Evolutionary conservation across 2,113 vertebrate species (phyloP).

Genomic region (Kryptolebias marmoratus): DNA sequence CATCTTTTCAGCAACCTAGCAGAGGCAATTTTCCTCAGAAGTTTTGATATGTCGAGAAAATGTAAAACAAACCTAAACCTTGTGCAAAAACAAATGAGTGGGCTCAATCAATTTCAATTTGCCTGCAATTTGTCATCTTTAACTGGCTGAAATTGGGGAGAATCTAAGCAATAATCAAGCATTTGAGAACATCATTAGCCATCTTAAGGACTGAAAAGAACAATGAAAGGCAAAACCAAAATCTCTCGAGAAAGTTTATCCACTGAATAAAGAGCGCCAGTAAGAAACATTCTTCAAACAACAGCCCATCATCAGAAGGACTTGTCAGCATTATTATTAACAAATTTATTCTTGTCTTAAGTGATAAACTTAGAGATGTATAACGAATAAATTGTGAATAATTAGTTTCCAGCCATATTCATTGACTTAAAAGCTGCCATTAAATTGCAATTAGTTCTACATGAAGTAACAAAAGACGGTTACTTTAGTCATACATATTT

Average conservation of each 20-base stretch:
- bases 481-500: constrained; percentile 75
- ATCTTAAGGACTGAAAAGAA: not conserved
- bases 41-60: too few species aligned
- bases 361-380: constrained; percentile 60
- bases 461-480: constrained; percentile 67
- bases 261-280: not conserved
- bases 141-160: not conserved
- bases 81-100: not conserved
- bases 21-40: too few species aligned
- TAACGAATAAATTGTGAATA: constrained; percentile 61
- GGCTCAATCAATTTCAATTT: constrained; percentile 7
- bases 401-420: constrained; percentile 61
- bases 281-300: constrained; percentile 11
- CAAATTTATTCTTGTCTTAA: constrained; percentile 30
- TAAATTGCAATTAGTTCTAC: constrained; percentile 78
- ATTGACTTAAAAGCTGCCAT: constrained; percentile 64
- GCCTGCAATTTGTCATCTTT: not conserved
- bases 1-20: too few species aligned
- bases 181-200: not conserved
- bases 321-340: constrained; percentile 4
- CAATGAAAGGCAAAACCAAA: not conserved
- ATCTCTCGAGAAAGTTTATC: not conserved
- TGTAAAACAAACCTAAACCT: not conserved
- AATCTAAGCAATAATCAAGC: constrained; percentile 6
- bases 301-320: not conserved